These are phyloP conservation scores for Tretioscincus oriximinensis DNA, from an alignment of 2,113 vertebrate genomes.

Conservation along the genomic window DNA sequence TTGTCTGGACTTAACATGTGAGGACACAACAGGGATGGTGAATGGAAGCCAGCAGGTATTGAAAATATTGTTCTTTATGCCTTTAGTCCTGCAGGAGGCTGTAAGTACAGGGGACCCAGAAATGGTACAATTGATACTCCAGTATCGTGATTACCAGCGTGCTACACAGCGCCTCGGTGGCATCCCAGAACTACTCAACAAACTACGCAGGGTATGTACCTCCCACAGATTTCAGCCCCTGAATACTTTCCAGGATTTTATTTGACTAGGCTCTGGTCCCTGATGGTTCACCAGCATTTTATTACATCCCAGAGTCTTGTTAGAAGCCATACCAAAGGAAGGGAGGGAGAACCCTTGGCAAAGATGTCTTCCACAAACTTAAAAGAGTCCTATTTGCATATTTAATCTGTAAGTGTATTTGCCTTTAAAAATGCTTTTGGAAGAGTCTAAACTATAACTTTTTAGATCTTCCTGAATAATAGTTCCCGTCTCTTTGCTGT, in stretches of 20 bases:
- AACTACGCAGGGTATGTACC: constrained; percentile 83
- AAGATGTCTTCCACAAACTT: background rate
- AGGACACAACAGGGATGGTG: background rate
- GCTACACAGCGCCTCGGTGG: constrained; percentile 87
- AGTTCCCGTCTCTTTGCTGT: too few species aligned
- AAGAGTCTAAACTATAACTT: too few species aligned
- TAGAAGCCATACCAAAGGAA: background rate
- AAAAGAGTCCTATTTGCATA: background rate
- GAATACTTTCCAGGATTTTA: background rate
- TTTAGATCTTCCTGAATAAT: too few species aligned
- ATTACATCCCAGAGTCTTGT: background rate
- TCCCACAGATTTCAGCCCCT: background rate
- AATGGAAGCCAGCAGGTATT: background rate
- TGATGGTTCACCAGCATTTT: background rate
- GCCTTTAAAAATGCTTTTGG: background rate
- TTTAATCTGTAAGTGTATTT: background rate
- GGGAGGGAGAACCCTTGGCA: background rate
- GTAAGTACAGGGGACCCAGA: constrained; percentile 95
- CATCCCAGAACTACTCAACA: constrained; percentile 91
- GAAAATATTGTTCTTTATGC: background rate
- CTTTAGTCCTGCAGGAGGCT: constrained; percentile 90
- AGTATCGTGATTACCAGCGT: constrained; percentile 91
- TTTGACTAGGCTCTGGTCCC: too few species aligned
- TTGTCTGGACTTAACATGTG: background rate
- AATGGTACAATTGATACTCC: constrained; percentile 91